Conservation (phyloP, 2,888 invertebrate species). For the Dilophus febrilis region DNA sequence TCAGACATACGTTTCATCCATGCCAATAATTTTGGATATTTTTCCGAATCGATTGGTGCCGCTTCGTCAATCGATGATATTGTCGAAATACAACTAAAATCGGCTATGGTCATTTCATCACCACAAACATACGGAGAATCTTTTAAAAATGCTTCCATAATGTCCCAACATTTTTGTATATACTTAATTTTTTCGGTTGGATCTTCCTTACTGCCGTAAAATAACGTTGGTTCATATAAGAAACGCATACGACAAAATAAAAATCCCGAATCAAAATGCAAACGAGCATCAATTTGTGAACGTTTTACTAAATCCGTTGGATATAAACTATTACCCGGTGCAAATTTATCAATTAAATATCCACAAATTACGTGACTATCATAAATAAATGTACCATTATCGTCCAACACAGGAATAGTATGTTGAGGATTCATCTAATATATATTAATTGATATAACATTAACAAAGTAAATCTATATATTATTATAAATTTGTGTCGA, state of each 20-base stretch:
- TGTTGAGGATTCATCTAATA: slow-evolving; percentile 43
- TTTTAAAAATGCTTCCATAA: slow-evolving; percentile 30
- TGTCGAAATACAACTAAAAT: slow-evolving; percentile 32
- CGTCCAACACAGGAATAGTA: slow-evolving; percentile 43
- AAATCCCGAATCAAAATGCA: slow-evolving; percentile 27
- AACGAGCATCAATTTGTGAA: slow-evolving; percentile 23
- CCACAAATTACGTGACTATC: slow-evolving; percentile 50
- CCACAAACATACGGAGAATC: slow-evolving; percentile 29
- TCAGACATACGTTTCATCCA: slow-evolving; percentile 30
- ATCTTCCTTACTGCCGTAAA: slow-evolving; percentile 31
- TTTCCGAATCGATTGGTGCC: slow-evolving; percentile 31
- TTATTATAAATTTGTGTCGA: too few species aligned
- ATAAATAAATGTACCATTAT: slow-evolving; percentile 34
- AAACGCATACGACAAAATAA: slow-evolving; percentile 26
- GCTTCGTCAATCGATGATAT: slow-evolving; percentile 30
- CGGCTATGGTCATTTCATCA: slow-evolving; percentile 31
- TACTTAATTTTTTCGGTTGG: slow-evolving; percentile 32
- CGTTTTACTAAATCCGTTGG: slow-evolving; percentile 26
- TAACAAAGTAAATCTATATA: slow-evolving; percentile 13
- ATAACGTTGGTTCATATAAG: slow-evolving; percentile 25
- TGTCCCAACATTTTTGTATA: slow-evolving; percentile 32
- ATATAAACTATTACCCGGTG: slow-evolving; percentile 32
- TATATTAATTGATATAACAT: too few species aligned
- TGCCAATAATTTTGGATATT: slow-evolving; percentile 30
- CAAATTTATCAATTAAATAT: slow-evolving; percentile 43